Evolutionary conservation across 2,888 invertebrate genomes (phyloP).

Genomic region (Mythimna loreyi): DNA sequence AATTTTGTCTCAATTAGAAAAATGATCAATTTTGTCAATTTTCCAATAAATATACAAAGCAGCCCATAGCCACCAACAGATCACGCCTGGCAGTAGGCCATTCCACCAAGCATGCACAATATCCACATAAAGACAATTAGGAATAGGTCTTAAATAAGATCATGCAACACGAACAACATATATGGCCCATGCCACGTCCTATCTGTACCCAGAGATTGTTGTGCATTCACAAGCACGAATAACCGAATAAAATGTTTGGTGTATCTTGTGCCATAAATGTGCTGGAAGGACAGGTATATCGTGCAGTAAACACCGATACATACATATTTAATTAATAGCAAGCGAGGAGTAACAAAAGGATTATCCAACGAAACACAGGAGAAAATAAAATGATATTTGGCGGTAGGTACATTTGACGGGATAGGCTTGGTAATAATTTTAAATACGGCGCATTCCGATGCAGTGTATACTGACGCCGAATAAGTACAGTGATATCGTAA

Average conservation of each 20-base stretch:
- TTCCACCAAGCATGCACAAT: conserved; percentile 89
- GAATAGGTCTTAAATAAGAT: conserved; percentile 83
- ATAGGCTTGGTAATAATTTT: conserved; percentile 80
- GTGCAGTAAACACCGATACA: conserved; percentile 88
- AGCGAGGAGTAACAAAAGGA: conserved; percentile 86
- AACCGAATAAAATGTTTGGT: conserved; percentile 82
- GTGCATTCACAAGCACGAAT: conserved; percentile 89
- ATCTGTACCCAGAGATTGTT: conserved; percentile 80
- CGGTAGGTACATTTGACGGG: conserved; percentile 83
- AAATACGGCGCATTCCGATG: conserved; percentile 85
- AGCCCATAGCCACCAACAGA: conserved; percentile 84
- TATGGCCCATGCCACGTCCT: conserved; percentile 88
- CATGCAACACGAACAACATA: conserved; percentile 90
- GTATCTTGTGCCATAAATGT: conserved; percentile 86
- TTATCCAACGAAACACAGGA: conserved; percentile 80
- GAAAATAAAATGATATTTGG: conserved; percentile 77
- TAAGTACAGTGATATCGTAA: conserved; percentile 71
- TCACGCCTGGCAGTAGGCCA: conserved; percentile 86
- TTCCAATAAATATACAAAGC: conserved; percentile 82
- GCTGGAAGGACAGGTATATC: conserved; percentile 87
- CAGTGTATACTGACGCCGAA: conserved; percentile 82
- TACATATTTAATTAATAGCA: conserved; percentile 84
- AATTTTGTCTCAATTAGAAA: conserved; percentile 53
- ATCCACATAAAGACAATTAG: conserved; percentile 84
- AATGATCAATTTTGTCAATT: conserved; percentile 64